phyloP scores from a whole-genome alignment of 2,888 invertebrate species.

The Trissolcus brochymenae region DNA sequence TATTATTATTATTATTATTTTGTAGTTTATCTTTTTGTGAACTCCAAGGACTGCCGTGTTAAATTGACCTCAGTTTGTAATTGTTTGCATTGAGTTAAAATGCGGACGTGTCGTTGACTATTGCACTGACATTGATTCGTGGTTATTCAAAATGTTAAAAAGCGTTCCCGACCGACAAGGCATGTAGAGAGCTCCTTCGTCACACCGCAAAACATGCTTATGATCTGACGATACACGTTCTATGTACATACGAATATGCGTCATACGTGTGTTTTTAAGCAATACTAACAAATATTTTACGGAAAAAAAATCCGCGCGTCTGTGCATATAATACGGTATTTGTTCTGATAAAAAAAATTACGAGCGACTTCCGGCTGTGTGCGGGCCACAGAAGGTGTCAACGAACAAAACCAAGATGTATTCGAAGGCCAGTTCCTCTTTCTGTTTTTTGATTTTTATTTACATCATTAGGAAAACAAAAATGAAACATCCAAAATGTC shows the following conservation, averaged over 20 bases:
- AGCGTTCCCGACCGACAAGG: conserved; percentile 50
- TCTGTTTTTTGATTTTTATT: background rate
- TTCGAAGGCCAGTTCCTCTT: conserved; percentile 30
- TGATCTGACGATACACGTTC: conserved; percentile 28
- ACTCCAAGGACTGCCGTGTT: background rate
- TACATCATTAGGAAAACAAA: background rate
- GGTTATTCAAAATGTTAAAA: conserved; percentile 21
- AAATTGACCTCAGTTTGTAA: conserved; percentile 6
- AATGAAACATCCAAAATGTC: too few relatives aligned
- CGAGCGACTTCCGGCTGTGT: conserved; percentile 35
- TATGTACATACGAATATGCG: conserved; percentile 47
- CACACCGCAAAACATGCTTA: conserved; percentile 33
- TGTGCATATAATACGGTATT: conserved; percentile 29
- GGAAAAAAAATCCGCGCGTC: conserved; percentile 38
- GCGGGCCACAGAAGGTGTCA: conserved; percentile 8
- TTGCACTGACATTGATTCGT: conserved; percentile 47
- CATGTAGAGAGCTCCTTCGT: conserved; percentile 42
- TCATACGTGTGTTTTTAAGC: conserved; percentile 32
- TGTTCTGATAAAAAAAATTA: conserved; percentile 2
- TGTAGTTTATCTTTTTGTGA: background rate
- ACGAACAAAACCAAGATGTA: conserved; percentile 51
- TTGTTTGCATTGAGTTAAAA: conserved; percentile 2
- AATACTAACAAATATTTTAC: conserved; percentile 52
- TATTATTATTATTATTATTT: background rate
- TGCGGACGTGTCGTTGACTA: conserved; percentile 29